These are phyloP conservation scores for Diorhabda sublineata DNA, from an alignment of 1,140 invertebrate genomes.

Conservation along the genomic window DNA sequence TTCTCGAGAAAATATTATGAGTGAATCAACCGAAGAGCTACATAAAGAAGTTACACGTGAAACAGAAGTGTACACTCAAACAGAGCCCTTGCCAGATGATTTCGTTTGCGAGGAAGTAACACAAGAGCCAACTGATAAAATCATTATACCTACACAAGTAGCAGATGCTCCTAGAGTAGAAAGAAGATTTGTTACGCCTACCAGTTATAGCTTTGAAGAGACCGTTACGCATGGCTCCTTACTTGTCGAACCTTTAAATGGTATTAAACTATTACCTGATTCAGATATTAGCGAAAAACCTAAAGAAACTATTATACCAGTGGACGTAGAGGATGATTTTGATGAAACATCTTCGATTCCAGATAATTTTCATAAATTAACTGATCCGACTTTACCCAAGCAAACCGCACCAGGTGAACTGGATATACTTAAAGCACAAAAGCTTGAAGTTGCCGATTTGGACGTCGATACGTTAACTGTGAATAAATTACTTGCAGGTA, in stretches of 20 bases:
- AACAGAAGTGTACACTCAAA: conserved; percentile 73
- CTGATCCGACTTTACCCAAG: conserved; percentile 22
- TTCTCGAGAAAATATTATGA: conserved; percentile 30
- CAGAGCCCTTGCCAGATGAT: conserved; percentile 74
- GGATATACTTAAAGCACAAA: conserved; percentile 52
- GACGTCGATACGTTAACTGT: conserved; percentile 73
- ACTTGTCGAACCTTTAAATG: conserved; percentile 40
- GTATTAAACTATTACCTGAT: conserved; percentile 31
- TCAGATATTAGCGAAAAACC: conserved; percentile 22
- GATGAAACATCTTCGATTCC: conserved; percentile 43
- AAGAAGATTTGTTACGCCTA: conserved; percentile 52
- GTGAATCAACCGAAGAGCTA: conserved; percentile 20
- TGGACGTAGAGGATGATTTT: conserved; percentile 27
- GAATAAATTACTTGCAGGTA: conserved; percentile 68
- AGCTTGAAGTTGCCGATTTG: conserved; percentile 64
- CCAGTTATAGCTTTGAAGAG: conserved; percentile 35
- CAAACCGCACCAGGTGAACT: conserved; percentile 28
- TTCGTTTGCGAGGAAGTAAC: conserved; percentile 63
- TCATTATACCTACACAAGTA: conserved; percentile 30
- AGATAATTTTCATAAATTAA: conserved; percentile 36
- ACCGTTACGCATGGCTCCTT: conserved; percentile 44
- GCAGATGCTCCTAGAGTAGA: conserved; percentile 42
- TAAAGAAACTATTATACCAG: conserved; percentile 28
- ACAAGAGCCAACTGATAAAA: conserved; percentile 34
- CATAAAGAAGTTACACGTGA: conserved; percentile 51